A percentile compares a stretch with the other conserved stretches of the same genome.
These are phyloP conservation scores for Pseudococcus longispinus DNA, from an alignment of 2,888 invertebrate genomes.

Conservation along the genomic window DNA sequence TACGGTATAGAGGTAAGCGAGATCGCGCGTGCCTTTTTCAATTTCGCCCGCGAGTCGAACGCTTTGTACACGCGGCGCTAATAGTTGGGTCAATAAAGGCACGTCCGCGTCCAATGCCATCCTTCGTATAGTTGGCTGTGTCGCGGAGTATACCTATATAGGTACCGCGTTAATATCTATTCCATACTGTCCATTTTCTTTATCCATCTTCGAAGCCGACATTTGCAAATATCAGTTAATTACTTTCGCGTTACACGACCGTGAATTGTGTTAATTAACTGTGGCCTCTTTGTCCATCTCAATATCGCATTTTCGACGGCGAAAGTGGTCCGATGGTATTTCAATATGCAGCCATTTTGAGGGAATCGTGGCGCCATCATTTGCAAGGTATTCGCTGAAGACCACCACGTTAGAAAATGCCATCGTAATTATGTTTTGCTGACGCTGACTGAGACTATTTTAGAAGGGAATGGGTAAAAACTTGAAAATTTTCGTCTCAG, in stretches of 20 bases:
- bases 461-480: too few relatives aligned
- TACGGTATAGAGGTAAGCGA: background rate
- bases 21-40: constrained; percentile 34
- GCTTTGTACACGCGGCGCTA: constrained; percentile 16
- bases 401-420: too few relatives aligned
- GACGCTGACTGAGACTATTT: too few relatives aligned
- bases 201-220: background rate
- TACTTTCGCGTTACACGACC: background rate
- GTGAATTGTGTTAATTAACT: constrained; percentile 11
- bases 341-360: background rate
- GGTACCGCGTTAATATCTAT: background rate
- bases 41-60: background rate
- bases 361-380: background rate
- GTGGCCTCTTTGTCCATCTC: background rate
- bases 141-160: background rate
- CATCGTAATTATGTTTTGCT: too few relatives aligned
- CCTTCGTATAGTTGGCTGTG: background rate
- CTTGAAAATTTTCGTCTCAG: too few relatives aligned
- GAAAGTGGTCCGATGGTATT: background rate
- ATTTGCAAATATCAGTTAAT: constrained; percentile 32
- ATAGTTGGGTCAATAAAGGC: constrained; percentile 28
- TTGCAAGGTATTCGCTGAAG: too few relatives aligned
- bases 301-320: background rate
- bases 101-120: background rate
- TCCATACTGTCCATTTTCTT: background rate